phyloP scores from a whole-genome alignment of 2,113 vertebrate genomes.

The Mirounga angustirostris region DNA sequence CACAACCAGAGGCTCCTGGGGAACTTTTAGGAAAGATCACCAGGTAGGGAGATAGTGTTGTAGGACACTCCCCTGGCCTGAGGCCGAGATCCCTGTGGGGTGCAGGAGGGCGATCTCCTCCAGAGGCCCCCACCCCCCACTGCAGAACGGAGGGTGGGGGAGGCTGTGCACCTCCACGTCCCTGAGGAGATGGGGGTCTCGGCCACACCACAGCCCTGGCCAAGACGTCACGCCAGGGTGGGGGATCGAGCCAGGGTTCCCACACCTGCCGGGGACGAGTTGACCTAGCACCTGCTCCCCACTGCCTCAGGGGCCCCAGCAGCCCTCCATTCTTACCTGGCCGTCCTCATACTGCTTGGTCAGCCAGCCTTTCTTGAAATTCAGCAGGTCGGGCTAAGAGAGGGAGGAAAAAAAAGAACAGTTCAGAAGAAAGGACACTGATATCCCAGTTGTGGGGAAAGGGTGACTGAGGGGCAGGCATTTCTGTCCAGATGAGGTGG shows the following conservation, averaged over 20 bases:
- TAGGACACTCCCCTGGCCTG: not conserved
- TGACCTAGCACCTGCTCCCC: not conserved
- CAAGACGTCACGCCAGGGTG: not conserved
- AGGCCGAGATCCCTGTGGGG: not conserved
- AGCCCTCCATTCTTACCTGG: constrained; percentile 89
- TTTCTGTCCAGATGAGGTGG: not conserved
- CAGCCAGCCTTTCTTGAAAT: constrained; percentile 99
- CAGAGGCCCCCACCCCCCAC: not conserved
- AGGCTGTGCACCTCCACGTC: not conserved
- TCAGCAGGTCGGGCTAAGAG: constrained; percentile 95
- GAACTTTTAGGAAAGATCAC: not conserved
- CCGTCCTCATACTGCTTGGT: constrained; percentile 98
- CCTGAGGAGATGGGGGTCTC: not conserved
- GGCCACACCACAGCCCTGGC: not conserved
- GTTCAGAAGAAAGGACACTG: not conserved
- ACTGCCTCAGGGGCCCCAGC: not conserved
- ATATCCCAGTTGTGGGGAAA: not conserved
- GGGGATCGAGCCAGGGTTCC: not conserved
- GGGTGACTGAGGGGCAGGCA: not conserved
- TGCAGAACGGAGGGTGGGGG: not conserved
- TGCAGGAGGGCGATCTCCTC: not conserved
- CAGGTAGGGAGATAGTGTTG: not conserved
- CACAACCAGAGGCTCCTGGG: not conserved
- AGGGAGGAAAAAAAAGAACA: constrained; percentile 57
- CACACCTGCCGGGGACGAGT: not conserved